Evolutionary conservation across 2,113 vertebrate genomes (phyloP).

Genomic region (Dicrurus megarhynchus): DNA sequence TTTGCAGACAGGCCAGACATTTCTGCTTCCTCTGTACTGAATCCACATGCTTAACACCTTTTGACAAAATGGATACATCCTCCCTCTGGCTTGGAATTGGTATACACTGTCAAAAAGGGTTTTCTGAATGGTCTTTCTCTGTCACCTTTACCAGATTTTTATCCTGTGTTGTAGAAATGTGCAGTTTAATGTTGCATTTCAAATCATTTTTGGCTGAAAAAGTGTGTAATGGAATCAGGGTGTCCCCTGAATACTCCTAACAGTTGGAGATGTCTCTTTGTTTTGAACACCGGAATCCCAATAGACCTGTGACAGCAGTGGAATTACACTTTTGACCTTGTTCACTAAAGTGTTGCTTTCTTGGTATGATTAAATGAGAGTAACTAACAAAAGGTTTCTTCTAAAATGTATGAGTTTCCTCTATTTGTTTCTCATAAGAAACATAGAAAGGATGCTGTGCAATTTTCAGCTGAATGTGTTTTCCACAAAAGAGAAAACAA

Average conservation of each 20-base stretch:
- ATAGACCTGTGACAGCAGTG: conserved; percentile 11
- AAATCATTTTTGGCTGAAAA: conserved; percentile 65
- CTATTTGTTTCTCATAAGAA: background rate
- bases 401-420: background rate
- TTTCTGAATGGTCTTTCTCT: conserved; percentile 63
- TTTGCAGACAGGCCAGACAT: conserved; percentile 16
- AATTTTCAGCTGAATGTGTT: conserved; percentile 3
- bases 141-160: conserved; percentile 67
- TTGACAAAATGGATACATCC: conserved; percentile 43
- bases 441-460: background rate
- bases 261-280: conserved; percentile 32
- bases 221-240: conserved; percentile 66
- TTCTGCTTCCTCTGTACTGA: background rate
- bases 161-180: conserved; percentile 54
- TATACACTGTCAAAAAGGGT: conserved; percentile 46
- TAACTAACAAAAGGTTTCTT: background rate
- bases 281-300: conserved; percentile 45
- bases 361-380: conserved; percentile 40
- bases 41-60: conserved; percentile 35
- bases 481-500: background rate
- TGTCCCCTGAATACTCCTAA: conserved; percentile 57
- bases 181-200: conserved; percentile 68
- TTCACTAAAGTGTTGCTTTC: conserved; percentile 49
- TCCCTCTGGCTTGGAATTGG: conserved; percentile 58
- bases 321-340: conserved; percentile 53